Conservation (phyloP, 1,140 invertebrate genomes). For the Drosophila malerkotliana region DNA sequence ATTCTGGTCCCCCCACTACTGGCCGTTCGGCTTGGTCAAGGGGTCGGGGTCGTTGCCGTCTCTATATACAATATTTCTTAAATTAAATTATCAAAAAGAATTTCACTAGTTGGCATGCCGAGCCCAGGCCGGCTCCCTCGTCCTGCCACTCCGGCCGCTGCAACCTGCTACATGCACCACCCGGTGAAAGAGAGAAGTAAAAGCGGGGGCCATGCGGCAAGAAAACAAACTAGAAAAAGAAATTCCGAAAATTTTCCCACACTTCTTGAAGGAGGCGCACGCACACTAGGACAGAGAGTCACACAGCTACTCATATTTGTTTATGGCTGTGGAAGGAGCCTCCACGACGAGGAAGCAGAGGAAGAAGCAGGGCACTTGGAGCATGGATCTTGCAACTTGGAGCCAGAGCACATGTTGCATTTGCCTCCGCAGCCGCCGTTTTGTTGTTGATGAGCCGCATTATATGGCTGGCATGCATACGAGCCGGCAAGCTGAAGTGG, state of each 20-base stretch:
- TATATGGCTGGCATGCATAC: constrained; percentile 74
- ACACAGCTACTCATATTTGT: constrained; percentile 78
- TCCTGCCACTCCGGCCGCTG: constrained; percentile 10
- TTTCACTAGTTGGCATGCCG: constrained; percentile 79
- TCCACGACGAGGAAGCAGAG: constrained; percentile 12
- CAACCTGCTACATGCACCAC: constrained; percentile 37
- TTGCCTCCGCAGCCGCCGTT: constrained; percentile 61
- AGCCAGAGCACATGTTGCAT: constrained; percentile 73
- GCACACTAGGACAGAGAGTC: constrained; percentile 27
- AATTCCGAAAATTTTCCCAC: constrained; percentile 81
- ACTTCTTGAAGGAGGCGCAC: constrained; percentile 62
- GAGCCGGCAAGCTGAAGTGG: constrained; percentile 38
- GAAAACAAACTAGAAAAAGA: constrained; percentile 62
- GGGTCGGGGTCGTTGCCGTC: constrained; percentile 65
- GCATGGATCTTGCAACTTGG: constrained; percentile 13
- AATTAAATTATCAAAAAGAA: constrained; percentile 82
- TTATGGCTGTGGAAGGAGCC: constrained; percentile 67
- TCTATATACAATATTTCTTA: constrained; percentile 75
- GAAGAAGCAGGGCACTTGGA: constrained; percentile 22
- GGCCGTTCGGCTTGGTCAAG: constrained; percentile 51
- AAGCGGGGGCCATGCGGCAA: constrained; percentile 10
- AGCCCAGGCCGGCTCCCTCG: constrained; percentile 30
- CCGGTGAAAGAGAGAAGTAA: neutral
- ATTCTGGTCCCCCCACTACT: constrained; percentile 42
- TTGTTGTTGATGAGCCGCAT: constrained; percentile 75